phyloP scores from a whole-genome alignment of 2,888 invertebrate genomes.

The Andrena bicolor region DNA sequence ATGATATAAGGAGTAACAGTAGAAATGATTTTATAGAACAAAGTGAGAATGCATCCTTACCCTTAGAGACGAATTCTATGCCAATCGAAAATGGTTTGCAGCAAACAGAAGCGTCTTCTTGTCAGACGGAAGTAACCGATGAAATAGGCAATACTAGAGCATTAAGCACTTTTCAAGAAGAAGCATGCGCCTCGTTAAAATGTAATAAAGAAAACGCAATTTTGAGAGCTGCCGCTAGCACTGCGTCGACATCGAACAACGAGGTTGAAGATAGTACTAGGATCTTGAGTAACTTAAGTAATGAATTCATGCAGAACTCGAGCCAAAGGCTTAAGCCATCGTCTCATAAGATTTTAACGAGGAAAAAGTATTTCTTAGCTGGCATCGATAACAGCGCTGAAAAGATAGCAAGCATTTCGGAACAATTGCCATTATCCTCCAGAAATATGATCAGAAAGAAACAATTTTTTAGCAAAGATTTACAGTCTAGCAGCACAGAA shows the following conservation, averaged over 20 bases:
- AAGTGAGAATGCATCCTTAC: conserved; percentile 33
- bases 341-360: conserved; percentile 68
- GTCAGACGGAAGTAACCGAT: conserved; percentile 40
- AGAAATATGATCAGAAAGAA: conserved; percentile 17
- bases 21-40: conserved; percentile 52
- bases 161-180: conserved; percentile 19
- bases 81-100: conserved; percentile 51
- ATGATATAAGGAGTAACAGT: conserved; percentile 35
- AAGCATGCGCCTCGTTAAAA: conserved; percentile 24
- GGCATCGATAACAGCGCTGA: conserved; percentile 44
- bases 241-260: background rate
- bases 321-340: conserved; percentile 50
- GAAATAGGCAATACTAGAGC: conserved; percentile 36
- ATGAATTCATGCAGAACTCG: conserved; percentile 41
- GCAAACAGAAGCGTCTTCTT: conserved; percentile 19
- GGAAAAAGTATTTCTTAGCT: conserved; percentile 70
- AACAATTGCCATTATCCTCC: conserved; percentile 3
- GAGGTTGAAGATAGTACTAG: conserved; percentile 31
- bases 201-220: conserved; percentile 26
- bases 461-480: conserved; percentile 57
- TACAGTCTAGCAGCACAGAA: conserved; percentile 47
- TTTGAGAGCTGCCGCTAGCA: conserved; percentile 14
- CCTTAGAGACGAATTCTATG: conserved; percentile 27
- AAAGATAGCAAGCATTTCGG: conserved; percentile 30
- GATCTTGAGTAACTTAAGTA: conserved; percentile 23